phyloP scores from a whole-genome alignment of 2,113 vertebrate genomes.

The Pampusana beccarii region DNA sequence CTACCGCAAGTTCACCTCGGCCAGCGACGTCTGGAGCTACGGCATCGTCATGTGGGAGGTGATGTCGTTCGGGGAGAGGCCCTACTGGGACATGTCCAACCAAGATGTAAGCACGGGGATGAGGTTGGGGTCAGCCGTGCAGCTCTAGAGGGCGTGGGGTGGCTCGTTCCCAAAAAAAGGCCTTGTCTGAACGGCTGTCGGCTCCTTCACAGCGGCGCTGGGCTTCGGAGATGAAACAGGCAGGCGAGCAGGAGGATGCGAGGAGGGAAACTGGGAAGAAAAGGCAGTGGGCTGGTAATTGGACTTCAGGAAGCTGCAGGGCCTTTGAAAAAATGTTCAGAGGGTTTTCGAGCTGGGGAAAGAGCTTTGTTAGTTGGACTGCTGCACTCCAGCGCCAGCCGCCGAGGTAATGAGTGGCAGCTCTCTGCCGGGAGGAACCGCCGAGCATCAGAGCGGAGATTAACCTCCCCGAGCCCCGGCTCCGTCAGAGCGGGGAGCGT shows the following conservation, averaged over 20 bases:
- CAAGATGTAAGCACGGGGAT: constrained; percentile 78
- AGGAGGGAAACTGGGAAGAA: constrained; percentile 73
- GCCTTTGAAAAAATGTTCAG: constrained; percentile 82
- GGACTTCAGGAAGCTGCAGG: constrained; percentile 75
- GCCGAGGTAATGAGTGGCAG: constrained; percentile 79
- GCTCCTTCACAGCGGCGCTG: background rate
- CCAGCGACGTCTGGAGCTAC: constrained; percentile 84
- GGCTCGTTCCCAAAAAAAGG: background rate
- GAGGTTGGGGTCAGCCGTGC: background rate
- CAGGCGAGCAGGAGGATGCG: constrained; percentile 51
- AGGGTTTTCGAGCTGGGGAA: constrained; percentile 74
- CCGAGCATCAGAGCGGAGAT: constrained; percentile 75
- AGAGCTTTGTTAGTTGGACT: constrained; percentile 74
- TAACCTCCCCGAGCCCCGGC: constrained; percentile 73
- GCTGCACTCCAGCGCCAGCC: constrained; percentile 59
- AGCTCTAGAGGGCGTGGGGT: background rate
- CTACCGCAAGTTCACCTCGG: constrained; percentile 84
- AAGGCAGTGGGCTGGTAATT: constrained; percentile 81
- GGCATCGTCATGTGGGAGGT: constrained; percentile 88
- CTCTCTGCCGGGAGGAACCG: constrained; percentile 66
- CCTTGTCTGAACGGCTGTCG: background rate
- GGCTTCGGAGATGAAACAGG: constrained; percentile 66
- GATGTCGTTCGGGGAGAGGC: constrained; percentile 85
- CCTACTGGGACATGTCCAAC: constrained; percentile 88
- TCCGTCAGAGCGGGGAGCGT: background rate